Evolutionary conservation across 2,797 vertebrate genomes (phyloP).

Genomic region (Nasua narica): DNA sequence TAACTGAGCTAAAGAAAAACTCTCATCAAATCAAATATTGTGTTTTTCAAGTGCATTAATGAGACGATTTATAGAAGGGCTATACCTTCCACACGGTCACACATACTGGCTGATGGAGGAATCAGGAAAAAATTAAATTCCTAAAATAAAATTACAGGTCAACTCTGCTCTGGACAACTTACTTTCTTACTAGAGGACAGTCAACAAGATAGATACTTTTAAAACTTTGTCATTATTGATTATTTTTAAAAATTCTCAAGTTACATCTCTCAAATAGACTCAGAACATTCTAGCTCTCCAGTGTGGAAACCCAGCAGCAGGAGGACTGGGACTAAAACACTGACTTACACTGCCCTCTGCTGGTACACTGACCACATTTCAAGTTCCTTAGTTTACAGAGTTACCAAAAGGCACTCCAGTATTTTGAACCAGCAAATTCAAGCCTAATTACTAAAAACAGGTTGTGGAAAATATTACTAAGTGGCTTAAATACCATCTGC

Average conservation of each 20-base stretch:
- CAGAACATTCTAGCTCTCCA: neutral
- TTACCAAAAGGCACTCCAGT: conserved; percentile 31
- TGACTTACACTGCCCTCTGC: conserved; percentile 85
- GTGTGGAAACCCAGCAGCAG: neutral
- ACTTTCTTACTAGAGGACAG: neutral
- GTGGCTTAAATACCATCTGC: conserved; percentile 54
- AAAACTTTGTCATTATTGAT: neutral
- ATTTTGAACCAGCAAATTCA: conserved; percentile 42
- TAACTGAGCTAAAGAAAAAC: neutral
- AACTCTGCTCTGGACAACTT: neutral
- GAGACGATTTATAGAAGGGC: neutral
- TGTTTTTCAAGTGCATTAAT: neutral
- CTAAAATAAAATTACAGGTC: neutral
- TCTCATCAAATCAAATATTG: neutral
- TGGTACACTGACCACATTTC: conserved; percentile 36
- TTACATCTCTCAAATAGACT: neutral
- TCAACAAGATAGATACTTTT: neutral
- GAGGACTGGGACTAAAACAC: neutral
- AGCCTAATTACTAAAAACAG: conserved; percentile 62
- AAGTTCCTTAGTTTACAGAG: conserved; percentile 28
- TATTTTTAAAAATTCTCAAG: neutral
- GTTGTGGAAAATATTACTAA: conserved; percentile 65
- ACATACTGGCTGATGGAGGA: neutral
- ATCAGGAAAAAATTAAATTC: neutral
- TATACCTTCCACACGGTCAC: neutral